These are phyloP conservation scores for Elephas maximus DNA, from an alignment of 2,113 vertebrate genomes.

Conservation along the genomic window DNA sequence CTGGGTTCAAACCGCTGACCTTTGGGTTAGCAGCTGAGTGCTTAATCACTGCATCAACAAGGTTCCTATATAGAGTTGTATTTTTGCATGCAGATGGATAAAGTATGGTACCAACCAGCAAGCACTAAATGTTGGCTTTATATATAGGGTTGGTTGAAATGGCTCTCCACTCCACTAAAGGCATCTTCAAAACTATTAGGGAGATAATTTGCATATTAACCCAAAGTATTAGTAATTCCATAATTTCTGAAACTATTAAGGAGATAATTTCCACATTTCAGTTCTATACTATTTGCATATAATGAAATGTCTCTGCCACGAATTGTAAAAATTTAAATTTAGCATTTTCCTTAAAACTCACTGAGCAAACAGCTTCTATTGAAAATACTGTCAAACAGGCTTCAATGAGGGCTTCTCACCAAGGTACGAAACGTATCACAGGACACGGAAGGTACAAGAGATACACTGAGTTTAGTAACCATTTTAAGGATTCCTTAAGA, in stretches of 20 bases:
- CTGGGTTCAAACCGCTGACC: not conserved
- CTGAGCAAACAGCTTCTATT: not conserved
- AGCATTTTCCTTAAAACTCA: conserved; percentile 36
- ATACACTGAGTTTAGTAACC: not conserved
- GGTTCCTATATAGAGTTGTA: not conserved
- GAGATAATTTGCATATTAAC: not conserved
- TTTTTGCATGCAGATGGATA: not conserved
- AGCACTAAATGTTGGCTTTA: not conserved
- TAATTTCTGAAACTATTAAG: not conserved
- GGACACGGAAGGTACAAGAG: not conserved
- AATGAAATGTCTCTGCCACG: not conserved
- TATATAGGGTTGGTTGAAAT: not conserved
- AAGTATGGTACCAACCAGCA: not conserved
- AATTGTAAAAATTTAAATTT: not conserved
- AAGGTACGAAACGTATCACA: not conserved
- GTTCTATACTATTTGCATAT: not conserved
- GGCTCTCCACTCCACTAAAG: not conserved
- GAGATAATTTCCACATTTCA: not conserved
- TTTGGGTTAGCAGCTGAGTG: not conserved
- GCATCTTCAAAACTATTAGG: not conserved
- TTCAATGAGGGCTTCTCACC: not conserved
- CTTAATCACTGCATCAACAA: not conserved
- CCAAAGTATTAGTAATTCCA: not conserved
- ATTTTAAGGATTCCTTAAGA: not conserved
- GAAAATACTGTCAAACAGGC: not conserved